Percentiles rank a stretch among this genome's conserved stretches.
Conservation (phyloP, 2,797 vertebrate species). For the Cetoscarus ocellatus region DNA sequence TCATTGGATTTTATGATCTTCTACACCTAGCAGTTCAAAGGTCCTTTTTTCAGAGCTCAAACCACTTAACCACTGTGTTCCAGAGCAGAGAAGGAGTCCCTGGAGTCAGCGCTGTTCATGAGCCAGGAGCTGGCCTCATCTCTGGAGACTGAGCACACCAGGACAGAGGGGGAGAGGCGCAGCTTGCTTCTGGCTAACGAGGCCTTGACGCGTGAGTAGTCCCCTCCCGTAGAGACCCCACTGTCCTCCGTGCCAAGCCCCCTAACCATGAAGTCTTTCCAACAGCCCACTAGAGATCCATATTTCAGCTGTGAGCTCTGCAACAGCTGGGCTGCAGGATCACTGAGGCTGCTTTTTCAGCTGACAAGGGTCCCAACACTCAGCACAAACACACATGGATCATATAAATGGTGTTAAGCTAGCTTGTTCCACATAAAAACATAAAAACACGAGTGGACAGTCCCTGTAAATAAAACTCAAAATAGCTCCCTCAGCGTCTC, state of each 20-base stretch:
- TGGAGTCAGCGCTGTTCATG: constrained; percentile 84
- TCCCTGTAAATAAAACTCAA: constrained; percentile 39
- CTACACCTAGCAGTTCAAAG: constrained; percentile 66
- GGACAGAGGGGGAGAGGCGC: constrained; percentile 81
- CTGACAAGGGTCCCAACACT: constrained; percentile 67
- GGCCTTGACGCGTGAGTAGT: constrained; percentile 87
- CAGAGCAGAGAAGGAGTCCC: constrained; percentile 85
- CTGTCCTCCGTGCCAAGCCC: constrained; percentile 71
- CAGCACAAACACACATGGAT: constrained; percentile 67
- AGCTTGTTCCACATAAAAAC: constrained; percentile 52
- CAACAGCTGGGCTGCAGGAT: constrained; percentile 78
- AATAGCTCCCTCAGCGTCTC: constrained; percentile 23
- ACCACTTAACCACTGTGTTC: constrained; percentile 51
- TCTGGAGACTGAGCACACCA: constrained; percentile 80
- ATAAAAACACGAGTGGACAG: constrained; percentile 44
- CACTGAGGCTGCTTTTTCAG: constrained; percentile 72
- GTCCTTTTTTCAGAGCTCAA: constrained; percentile 48
- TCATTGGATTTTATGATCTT: constrained; percentile 73
- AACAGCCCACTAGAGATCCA: constrained; percentile 77
- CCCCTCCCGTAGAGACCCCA: constrained; percentile 63
- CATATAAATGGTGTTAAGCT: constrained; percentile 60
- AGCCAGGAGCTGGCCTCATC: constrained; percentile 81
- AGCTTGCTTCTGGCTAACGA: constrained; percentile 77
- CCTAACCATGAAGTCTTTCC: constrained; percentile 69
- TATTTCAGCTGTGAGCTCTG: constrained; percentile 81